Percentiles rank a stretch among this genome's conserved stretches.
phyloP scores from a whole-genome alignment of 2,888 invertebrate species.

The Trissoscelio sp. region DNA sequence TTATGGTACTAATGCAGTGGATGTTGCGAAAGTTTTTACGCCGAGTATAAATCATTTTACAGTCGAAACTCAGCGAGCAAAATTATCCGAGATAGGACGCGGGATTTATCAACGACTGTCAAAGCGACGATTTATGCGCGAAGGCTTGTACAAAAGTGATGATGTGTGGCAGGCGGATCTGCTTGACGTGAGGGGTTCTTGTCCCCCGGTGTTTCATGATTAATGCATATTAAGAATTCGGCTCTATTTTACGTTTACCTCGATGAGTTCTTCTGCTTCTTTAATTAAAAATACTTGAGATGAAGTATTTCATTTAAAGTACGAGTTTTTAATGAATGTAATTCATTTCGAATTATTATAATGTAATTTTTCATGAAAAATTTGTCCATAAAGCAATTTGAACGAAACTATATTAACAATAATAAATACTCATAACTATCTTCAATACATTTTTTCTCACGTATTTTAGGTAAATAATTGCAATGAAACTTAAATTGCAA shows the following conservation, averaged over 20 bases:
- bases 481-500: too few species aligned
- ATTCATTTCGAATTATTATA: too few species aligned
- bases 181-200: constrained; percentile 18
- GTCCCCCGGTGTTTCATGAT: constrained; percentile 4
- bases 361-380: too few species aligned
- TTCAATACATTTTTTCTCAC: too few species aligned
- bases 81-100: constrained; percentile 27
- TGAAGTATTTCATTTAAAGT: not conserved
- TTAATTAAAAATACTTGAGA: not conserved
- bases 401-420: too few species aligned
- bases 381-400: too few species aligned
- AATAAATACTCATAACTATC: too few species aligned
- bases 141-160: constrained; percentile 27
- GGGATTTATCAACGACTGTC: constrained; percentile 54
- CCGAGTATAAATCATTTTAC: constrained; percentile 47
- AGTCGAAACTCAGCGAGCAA: constrained; percentile 27
- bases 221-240: constrained; percentile 1
- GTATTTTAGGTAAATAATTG: too few species aligned
- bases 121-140: constrained; percentile 40
- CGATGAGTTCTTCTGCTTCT: not conserved
- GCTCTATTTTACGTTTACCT: not conserved
- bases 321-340: too few species aligned
- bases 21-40: constrained; percentile 39
- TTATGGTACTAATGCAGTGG: constrained; percentile 10
- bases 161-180: constrained; percentile 35